Conservation (phyloP, 2,797 vertebrate species). For the Simalia tracyae region DNA sequence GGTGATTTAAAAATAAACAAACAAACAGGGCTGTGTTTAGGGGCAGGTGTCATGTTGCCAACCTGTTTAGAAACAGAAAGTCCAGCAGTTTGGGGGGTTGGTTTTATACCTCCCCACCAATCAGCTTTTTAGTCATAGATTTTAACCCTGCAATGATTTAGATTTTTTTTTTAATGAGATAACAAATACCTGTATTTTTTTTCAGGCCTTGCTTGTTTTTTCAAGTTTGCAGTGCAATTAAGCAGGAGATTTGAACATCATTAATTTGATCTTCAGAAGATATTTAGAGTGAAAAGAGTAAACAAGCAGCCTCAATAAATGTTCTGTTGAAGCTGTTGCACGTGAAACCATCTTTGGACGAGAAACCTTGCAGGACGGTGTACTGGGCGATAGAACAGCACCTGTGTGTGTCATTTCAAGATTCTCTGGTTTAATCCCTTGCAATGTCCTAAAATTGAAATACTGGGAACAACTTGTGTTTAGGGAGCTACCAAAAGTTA, state of each 20-base stretch:
- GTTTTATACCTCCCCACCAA: neutral
- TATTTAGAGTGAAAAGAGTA: neutral
- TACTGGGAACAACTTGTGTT: neutral
- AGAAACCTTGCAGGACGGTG: neutral
- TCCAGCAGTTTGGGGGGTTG: neutral
- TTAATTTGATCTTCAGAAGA: constrained; percentile 23
- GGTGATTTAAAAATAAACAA: no score
- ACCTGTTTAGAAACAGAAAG: neutral
- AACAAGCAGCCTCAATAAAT: neutral
- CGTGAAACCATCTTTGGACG: neutral
- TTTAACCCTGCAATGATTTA: constrained; percentile 24
- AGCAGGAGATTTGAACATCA: neutral
- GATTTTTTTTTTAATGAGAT: neutral
- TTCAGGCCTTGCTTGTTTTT: neutral
- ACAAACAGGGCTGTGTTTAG: no score
- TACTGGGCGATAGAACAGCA: neutral
- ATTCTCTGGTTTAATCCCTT: neutral
- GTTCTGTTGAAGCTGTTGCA: fast-evolving
- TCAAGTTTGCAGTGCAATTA: neutral
- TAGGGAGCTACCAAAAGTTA: no score
- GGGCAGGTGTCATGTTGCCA: no score
- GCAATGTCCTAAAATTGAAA: neutral
- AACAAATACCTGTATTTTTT: neutral
- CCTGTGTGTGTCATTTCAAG: no score
- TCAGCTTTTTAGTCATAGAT: neutral